phyloP scores from a whole-genome alignment of 2,797 vertebrate genomes.

The Molossus alvarezi region DNA sequence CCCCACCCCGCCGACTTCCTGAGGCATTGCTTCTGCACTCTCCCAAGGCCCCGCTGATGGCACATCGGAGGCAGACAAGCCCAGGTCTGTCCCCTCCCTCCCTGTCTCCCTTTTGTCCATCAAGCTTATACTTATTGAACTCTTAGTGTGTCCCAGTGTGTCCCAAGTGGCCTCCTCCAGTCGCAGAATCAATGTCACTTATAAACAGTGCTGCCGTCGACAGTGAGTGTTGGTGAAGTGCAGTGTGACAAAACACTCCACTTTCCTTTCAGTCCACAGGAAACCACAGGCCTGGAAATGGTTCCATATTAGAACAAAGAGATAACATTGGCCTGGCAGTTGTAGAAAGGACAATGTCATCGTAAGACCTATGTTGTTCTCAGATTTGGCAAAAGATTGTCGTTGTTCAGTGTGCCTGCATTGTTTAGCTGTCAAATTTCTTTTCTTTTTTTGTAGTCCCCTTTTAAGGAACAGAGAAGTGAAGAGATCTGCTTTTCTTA shows the following conservation, averaged over 20 bases:
- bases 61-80: not conserved
- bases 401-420: conserved; percentile 20
- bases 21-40: not conserved
- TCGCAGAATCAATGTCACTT: not conserved
- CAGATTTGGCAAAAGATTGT: conserved; percentile 58
- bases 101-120: not conserved
- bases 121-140: not conserved
- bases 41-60: not conserved
- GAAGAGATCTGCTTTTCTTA: conserved; percentile 59
- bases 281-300: conserved; percentile 24
- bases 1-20: not conserved
- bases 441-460: not conserved
- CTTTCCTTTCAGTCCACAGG: not conserved
- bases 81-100: not conserved
- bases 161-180: not conserved
- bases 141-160: not conserved
- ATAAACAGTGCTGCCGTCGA: not conserved
- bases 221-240: not conserved
- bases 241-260: not conserved
- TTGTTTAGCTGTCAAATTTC: conserved; percentile 50
- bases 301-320: not conserved
- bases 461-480: conserved; percentile 62
- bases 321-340: not conserved
- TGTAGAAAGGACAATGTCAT: conserved; percentile 7
- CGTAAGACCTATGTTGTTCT: conserved; percentile 47